Conservation (phyloP, 2,113 vertebrate species). For the Silurus glanis region DNA sequence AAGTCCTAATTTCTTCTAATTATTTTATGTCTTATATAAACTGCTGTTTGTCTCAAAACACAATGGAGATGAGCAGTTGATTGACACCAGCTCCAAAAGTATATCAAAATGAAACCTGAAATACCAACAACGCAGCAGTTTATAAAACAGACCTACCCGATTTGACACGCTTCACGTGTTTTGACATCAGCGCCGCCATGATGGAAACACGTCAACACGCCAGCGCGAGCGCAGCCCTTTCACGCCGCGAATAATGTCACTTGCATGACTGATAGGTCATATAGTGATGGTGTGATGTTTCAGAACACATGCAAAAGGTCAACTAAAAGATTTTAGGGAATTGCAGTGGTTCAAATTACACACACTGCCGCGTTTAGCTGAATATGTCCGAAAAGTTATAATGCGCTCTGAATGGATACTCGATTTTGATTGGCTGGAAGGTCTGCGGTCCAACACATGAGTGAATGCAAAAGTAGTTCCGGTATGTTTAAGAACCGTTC, state of each 20-base stretch:
- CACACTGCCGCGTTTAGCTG: neutral
- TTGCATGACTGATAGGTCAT: neutral
- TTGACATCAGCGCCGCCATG: slow-evolving; percentile 55
- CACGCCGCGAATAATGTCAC: neutral
- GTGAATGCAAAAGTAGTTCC: too few species aligned
- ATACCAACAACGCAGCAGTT: neutral
- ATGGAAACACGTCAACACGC: neutral
- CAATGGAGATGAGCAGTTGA: too few species aligned
- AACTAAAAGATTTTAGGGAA: neutral
- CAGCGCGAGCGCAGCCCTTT: neutral
- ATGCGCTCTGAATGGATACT: too few species aligned
- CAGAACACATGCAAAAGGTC: neutral
- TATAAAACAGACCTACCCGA: slow-evolving; percentile 54
- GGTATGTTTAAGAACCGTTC: too few species aligned
- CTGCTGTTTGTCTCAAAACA: too few species aligned
- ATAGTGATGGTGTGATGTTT: neutral
- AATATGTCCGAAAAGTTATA: neutral
- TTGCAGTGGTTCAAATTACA: too few species aligned
- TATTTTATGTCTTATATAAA: too few species aligned
- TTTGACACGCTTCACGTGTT: slow-evolving; percentile 66
- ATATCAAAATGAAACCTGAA: neutral
- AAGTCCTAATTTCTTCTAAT: too few species aligned
- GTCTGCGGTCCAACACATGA: too few species aligned
- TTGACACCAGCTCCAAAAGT: too few species aligned
- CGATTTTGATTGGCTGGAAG: too few species aligned